These are phyloP conservation scores for Drosophila cardini DNA, from an alignment of 1,140 invertebrate species.

Conservation along the genomic window DNA sequence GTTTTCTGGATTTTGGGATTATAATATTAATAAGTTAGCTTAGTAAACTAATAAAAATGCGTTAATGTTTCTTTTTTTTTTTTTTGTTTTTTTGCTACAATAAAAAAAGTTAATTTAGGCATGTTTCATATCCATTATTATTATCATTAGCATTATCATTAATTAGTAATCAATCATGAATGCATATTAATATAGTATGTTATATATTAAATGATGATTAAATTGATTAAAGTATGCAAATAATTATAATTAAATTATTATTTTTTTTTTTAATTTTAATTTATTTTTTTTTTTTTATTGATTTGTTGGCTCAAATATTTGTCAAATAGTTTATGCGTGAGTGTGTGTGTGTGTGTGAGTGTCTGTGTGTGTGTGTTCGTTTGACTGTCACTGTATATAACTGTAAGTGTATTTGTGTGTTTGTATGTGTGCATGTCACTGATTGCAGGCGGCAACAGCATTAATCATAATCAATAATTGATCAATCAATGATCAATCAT, in stretches of 20 bases:
- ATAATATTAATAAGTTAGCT: slow-evolving; percentile 29
- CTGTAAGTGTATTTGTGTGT: slow-evolving; percentile 14
- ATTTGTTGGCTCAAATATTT: slow-evolving; percentile 34
- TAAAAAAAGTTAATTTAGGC: slow-evolving; percentile 17
- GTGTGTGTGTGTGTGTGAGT: slow-evolving; percentile 45
- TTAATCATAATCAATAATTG: slow-evolving; percentile 17
- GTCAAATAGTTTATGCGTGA: slow-evolving; percentile 34
- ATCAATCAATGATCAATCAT: slow-evolving; percentile 25
- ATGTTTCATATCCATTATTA: slow-evolving; percentile 24
- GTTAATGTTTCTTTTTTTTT: not conserved
- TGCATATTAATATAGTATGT: slow-evolving; percentile 23
- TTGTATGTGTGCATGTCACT: slow-evolving; percentile 37
- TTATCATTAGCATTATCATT: slow-evolving; percentile 23
- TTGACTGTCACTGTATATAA: slow-evolving; percentile 19
- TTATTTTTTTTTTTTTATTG: slow-evolving; percentile 9
- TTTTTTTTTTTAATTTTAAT: slow-evolving; percentile 5
- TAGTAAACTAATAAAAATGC: slow-evolving; percentile 42
- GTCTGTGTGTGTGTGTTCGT: slow-evolving; percentile 51
- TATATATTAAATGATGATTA: slow-evolving; percentile 29
- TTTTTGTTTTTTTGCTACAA: slow-evolving; percentile 31
- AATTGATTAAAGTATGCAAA: slow-evolving; percentile 33
- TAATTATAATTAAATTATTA: not conserved
- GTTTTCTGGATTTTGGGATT: not conserved
- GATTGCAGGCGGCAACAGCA: slow-evolving; percentile 35
- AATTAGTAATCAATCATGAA: slow-evolving; percentile 42